phyloP scores from a whole-genome alignment of 2,888 invertebrate species.

The Acrocera orbiculus region DNA sequence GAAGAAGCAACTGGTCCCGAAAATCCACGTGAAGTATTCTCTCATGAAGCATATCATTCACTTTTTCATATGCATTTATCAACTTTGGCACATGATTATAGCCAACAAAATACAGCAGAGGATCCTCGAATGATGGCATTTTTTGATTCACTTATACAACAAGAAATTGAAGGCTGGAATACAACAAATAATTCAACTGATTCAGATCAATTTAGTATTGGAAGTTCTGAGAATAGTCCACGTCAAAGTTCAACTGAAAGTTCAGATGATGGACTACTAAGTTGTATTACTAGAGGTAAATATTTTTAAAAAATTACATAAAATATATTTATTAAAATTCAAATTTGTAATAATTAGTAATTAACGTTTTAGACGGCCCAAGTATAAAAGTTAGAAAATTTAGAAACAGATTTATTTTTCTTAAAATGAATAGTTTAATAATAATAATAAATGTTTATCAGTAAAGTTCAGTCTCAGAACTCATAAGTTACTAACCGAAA shows the following conservation, averaged over 20 bases:
- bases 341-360: too few species aligned
- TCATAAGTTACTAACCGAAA: too few species aligned
- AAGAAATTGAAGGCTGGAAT: conserved; percentile 69
- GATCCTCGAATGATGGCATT: conserved; percentile 94
- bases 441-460: too few species aligned
- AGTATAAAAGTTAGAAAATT: too few species aligned
- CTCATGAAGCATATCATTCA: conserved; percentile 67
- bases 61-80: conserved; percentile 63
- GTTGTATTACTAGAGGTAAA: too few species aligned
- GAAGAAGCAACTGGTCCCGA: conserved; percentile 38
- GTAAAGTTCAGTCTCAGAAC: too few species aligned
- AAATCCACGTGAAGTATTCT: conserved; percentile 49
- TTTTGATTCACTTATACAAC: conserved; percentile 82
- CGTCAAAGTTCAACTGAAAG: conserved; percentile 24
- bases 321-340: too few species aligned
- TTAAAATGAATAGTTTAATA: too few species aligned
- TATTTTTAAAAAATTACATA: too few species aligned
- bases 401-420: too few species aligned
- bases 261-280: conserved; percentile 15
- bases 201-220: conserved; percentile 14
- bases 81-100: conserved; percentile 74
- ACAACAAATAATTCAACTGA: conserved; percentile 35
- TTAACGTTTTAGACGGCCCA: too few species aligned
- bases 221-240: conserved; percentile 17
- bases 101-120: conserved; percentile 70